Percentiles rank a stretch among this genome's conserved stretches.
These are phyloP conservation scores for Sycophila sp. DNA, from an alignment of 1,140 invertebrate species.

Conservation along the genomic window DNA sequence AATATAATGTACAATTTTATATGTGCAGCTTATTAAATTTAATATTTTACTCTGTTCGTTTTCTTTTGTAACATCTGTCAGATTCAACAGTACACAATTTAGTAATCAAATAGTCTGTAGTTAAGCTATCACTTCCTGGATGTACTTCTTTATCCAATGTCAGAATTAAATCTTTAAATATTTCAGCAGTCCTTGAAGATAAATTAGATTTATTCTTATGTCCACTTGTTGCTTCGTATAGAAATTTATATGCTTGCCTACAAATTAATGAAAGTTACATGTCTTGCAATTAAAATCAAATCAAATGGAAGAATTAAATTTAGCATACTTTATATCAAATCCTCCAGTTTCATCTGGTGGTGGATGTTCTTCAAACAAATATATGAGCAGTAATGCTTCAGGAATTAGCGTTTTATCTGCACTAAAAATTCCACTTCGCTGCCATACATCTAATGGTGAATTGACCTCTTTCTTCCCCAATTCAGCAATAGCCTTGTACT, in stretches of 20 bases:
- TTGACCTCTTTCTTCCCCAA: slow-evolving; percentile 1
- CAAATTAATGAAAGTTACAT: slow-evolving; percentile 27
- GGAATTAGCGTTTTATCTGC: slow-evolving; percentile 34
- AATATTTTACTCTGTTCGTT: neutral
- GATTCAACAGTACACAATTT: slow-evolving; percentile 19
- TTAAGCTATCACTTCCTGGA: slow-evolving; percentile 13
- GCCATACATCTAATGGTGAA: slow-evolving; percentile 44
- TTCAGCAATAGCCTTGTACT: slow-evolving; percentile 20
- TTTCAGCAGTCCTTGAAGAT: slow-evolving; percentile 26
- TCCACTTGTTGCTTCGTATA: slow-evolving; percentile 39
- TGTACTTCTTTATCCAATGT: slow-evolving; percentile 36
- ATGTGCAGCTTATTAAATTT: neutral
- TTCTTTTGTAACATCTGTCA: slow-evolving; percentile 28
- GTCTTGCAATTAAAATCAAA: too few relatives aligned
- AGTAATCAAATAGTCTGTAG: slow-evolving; percentile 35
- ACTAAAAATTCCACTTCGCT: slow-evolving; percentile 39
- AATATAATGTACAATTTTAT: neutral
- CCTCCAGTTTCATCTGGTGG: slow-evolving; percentile 32
- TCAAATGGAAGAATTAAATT: neutral
- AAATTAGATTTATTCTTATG: slow-evolving; percentile 23
- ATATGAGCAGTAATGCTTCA: slow-evolving; percentile 46
- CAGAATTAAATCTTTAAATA: slow-evolving; percentile 36
- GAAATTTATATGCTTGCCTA: slow-evolving; percentile 46
- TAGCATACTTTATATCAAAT: slow-evolving; percentile 44
- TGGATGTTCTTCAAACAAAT: slow-evolving; percentile 44